These are phyloP conservation scores for Tautogolabrus adspersus DNA, from an alignment of 2,113 vertebrate genomes.

Conservation along the genomic window DNA sequence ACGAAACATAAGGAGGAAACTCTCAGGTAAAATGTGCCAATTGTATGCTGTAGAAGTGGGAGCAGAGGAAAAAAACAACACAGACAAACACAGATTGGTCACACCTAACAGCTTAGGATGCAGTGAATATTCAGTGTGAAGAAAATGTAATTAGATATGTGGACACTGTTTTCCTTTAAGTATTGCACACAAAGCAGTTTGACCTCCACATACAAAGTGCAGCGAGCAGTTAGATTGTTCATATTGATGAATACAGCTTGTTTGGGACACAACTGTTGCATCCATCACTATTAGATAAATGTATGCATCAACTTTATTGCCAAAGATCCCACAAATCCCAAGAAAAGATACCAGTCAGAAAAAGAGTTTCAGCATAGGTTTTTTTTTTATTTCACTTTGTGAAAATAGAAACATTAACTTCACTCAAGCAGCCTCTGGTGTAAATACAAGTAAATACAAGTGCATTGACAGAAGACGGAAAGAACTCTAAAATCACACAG, in stretches of 20 bases:
- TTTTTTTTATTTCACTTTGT: constrained; percentile 52
- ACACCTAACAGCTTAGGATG: too few relatives aligned
- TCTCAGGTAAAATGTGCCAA: constrained; percentile 2
- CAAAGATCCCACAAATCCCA: background rate
- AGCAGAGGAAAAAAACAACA: background rate
- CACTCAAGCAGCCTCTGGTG: background rate
- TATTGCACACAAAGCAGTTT: too few relatives aligned
- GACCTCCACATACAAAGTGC: too few relatives aligned
- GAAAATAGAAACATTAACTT: constrained; percentile 13
- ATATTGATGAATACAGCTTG: too few relatives aligned
- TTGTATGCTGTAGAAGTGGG: background rate
- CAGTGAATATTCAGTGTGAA: too few relatives aligned
- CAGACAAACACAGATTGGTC: background rate
- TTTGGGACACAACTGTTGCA: too few relatives aligned
- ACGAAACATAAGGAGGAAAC: constrained; percentile 11
- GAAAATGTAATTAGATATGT: too few relatives aligned
- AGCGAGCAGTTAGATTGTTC: too few relatives aligned
- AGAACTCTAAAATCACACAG: constrained; percentile 10
- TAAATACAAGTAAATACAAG: constrained; percentile 14
- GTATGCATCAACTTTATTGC: too few relatives aligned
- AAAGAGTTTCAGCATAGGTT: constrained; percentile 11
- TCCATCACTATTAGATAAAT: too few relatives aligned
- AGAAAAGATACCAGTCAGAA: background rate
- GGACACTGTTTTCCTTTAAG: too few relatives aligned
- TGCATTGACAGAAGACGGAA: background rate